Evolutionary conservation across 2,113 vertebrate genomes (phyloP).

Genomic region (Macquaria australasica): DNA sequence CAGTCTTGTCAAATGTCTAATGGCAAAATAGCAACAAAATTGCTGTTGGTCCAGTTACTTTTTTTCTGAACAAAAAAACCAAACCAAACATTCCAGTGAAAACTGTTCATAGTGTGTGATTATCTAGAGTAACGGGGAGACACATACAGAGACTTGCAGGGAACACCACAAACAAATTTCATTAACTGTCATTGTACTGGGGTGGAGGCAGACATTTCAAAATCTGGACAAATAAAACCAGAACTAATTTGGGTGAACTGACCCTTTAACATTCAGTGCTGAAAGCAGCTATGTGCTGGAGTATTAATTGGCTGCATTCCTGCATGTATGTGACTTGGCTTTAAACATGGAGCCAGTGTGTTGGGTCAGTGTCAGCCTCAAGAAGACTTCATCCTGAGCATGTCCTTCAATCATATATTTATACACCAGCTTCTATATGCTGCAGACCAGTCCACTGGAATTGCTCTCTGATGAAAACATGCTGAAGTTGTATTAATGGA

Average conservation of each 20-base stretch:
- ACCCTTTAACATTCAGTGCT: not conserved
- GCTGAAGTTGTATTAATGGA: slow-evolving; percentile 4
- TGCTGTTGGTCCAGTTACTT: too few relatives aligned
- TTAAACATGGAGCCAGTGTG: not conserved
- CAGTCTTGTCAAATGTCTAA: too few relatives aligned
- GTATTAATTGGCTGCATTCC: not conserved
- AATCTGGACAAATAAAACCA: too few relatives aligned
- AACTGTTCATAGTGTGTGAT: too few relatives aligned
- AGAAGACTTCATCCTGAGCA: not conserved
- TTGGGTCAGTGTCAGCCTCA: not conserved
- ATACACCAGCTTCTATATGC: not conserved
- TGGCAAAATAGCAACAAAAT: too few relatives aligned
- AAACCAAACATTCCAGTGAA: too few relatives aligned
- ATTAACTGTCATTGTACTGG: too few relatives aligned
- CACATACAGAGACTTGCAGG: too few relatives aligned
- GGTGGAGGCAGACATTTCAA: too few relatives aligned
- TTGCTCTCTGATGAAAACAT: not conserved
- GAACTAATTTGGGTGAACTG: not conserved
- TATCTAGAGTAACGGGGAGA: too few relatives aligned
- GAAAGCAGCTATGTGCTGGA: not conserved
- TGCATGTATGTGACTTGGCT: not conserved
- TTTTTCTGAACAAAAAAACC: too few relatives aligned
- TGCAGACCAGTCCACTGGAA: not conserved
- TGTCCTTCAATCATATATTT: slow-evolving; percentile 3
- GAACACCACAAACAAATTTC: too few relatives aligned